Evolutionary conservation across 2,113 vertebrate genomes (phyloP).

Genomic region (Mormoops blainvillei): DNA sequence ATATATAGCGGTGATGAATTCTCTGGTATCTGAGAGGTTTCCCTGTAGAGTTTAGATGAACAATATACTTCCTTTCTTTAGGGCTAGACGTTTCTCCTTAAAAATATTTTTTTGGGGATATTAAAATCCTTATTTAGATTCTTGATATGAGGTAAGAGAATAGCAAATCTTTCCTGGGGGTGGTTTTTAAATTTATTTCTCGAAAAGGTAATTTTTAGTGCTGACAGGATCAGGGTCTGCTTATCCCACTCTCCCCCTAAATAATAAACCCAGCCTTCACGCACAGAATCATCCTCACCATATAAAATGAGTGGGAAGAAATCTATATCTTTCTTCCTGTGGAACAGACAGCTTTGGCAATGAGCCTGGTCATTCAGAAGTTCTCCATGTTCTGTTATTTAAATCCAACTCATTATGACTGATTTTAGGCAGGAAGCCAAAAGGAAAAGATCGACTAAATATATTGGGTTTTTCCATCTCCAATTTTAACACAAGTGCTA

Average conservation of each 20-base stretch:
- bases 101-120: neutral
- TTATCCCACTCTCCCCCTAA: slow-evolving; percentile 34
- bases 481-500: slow-evolving; percentile 42
- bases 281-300: slow-evolving; percentile 22
- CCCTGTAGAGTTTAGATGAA: slow-evolving; percentile 34
- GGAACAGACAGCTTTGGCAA: slow-evolving; percentile 60
- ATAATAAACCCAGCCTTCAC: slow-evolving; percentile 42
- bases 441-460: slow-evolving; percentile 46
- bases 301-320: slow-evolving; percentile 62
- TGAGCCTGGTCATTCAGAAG: slow-evolving; percentile 57
- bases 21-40: neutral
- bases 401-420: slow-evolving; percentile 66
- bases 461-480: slow-evolving; percentile 49
- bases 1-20: neutral
- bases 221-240: slow-evolving; percentile 9
- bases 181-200: slow-evolving; percentile 44
- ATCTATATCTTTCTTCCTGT: slow-evolving; percentile 62
- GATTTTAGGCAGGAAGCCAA: slow-evolving; percentile 56
- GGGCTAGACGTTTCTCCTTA: neutral
- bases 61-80: slow-evolving; percentile 36
- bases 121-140: slow-evolving; percentile 35
- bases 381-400: slow-evolving; percentile 61
- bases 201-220: slow-evolving; percentile 6
- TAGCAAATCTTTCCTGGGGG: neutral
- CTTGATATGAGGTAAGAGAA: neutral